Percentiles rank a stretch among this genome's conserved stretches.
Evolutionary conservation across 2,797 vertebrate species (phyloP).

Genomic region (Halcyon chelicuti): DNA sequence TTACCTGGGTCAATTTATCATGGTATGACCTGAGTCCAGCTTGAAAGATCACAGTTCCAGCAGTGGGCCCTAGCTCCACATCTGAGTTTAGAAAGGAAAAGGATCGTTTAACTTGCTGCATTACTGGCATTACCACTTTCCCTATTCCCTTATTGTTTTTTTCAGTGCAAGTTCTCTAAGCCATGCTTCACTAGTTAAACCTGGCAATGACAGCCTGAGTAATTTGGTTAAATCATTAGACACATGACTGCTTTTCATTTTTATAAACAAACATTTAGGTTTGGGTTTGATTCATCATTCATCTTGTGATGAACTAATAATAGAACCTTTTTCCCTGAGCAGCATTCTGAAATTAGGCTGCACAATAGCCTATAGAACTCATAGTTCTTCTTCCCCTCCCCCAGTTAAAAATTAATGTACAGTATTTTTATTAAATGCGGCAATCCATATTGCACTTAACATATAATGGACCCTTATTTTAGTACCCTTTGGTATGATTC

Average conservation of each 20-base stretch:
- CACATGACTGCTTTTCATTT: conserved; percentile 42
- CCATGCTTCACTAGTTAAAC: conserved; percentile 14
- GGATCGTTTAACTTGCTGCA: not conserved
- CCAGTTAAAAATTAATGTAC: not conserved
- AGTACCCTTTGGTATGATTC: not conserved
- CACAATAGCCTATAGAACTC: conserved; percentile 2
- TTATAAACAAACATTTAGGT: conserved; percentile 48
- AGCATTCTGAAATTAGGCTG: conserved; percentile 49
- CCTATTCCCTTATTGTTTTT: not conserved
- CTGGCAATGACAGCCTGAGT: conserved; percentile 4
- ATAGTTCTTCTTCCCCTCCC: not conserved
- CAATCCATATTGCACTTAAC: not conserved
- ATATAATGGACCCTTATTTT: not conserved
- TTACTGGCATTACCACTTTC: not conserved
- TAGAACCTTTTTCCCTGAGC: conserved; percentile 38
- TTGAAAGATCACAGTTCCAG: not conserved
- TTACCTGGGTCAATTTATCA: not conserved
- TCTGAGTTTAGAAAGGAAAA: conserved; percentile 6
- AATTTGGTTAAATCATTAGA: conserved; percentile 11
- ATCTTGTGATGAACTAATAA: conserved; percentile 65
- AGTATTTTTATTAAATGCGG: conserved; percentile 13
- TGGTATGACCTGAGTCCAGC: not conserved
- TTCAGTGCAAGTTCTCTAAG: not conserved
- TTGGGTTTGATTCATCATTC: conserved; percentile 53
- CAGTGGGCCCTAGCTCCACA: not conserved